phyloP scores from a whole-genome alignment of 1,140 invertebrate species.

The Brachionus koreanus region DNA sequence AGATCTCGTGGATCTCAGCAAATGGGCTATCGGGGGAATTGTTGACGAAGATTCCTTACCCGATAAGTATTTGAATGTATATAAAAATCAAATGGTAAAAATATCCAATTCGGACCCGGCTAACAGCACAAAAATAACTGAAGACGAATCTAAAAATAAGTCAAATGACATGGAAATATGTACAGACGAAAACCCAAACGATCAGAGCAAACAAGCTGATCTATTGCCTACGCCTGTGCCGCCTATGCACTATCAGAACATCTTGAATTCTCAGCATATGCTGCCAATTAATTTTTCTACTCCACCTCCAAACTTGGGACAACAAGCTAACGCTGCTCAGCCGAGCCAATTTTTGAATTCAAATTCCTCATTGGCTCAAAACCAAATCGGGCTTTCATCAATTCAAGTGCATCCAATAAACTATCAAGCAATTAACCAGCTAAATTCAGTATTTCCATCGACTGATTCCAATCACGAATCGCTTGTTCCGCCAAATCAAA shows the following conservation, averaged over 20 bases:
- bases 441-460: background rate
- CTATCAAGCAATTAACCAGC: background rate
- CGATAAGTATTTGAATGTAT: constrained; percentile 1
- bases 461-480: background rate
- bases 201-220: background rate
- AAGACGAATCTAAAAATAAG: background rate
- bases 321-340: background rate
- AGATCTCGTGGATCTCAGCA: background rate
- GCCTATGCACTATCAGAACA: background rate
- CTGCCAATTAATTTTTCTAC: background rate
- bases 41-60: constrained; percentile 17
- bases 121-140: background rate
- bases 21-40: constrained; percentile 20
- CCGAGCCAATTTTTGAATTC: background rate
- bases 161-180: constrained; percentile 8
- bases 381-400: background rate
- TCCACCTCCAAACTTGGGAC: background rate
- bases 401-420: constrained; percentile 12
- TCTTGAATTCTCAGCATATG: background rate
- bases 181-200: background rate
- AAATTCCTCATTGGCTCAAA: background rate
- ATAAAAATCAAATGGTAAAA: constrained; percentile 25
- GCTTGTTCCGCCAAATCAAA: background rate
- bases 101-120: background rate
- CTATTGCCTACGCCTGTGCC: background rate